phyloP scores from a whole-genome alignment of 2,888 invertebrate species.

The Spialia ferax region DNA sequence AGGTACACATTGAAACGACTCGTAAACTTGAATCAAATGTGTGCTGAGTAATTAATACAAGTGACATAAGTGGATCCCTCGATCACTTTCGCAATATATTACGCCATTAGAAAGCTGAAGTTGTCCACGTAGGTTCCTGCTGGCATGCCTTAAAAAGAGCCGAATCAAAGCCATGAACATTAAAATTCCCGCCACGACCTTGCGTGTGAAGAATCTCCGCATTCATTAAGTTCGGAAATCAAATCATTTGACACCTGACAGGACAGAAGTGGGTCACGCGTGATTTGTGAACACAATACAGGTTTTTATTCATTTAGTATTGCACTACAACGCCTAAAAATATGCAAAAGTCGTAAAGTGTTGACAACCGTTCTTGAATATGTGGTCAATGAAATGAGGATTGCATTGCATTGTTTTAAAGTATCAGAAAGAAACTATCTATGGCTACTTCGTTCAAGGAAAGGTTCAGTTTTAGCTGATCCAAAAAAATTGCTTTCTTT shows the following conservation, averaged over 20 bases:
- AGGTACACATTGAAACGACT: slow-evolving; percentile 21
- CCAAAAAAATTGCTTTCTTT: no score
- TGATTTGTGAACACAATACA: slow-evolving; percentile 40
- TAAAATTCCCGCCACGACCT: slow-evolving; percentile 64
- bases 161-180: slow-evolving; percentile 46
- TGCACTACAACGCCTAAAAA: slow-evolving; percentile 4
- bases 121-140: slow-evolving; percentile 71
- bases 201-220: slow-evolving; percentile 67
- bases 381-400: background rate
- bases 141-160: slow-evolving; percentile 64
- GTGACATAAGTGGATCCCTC: slow-evolving; percentile 78
- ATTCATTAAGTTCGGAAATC: slow-evolving; percentile 64
- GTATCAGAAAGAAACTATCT: background rate
- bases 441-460: no score
- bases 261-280: slow-evolving; percentile 61
- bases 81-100: slow-evolving; percentile 74
- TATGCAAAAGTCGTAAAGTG: background rate
- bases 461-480: no score
- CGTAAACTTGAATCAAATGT: slow-evolving; percentile 46
- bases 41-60: slow-evolving; percentile 72
- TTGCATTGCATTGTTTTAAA: background rate
- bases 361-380: background rate
- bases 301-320: slow-evolving; percentile 11
- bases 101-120: slow-evolving; percentile 81
- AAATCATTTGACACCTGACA: no score